Evolutionary conservation across 2,113 vertebrate genomes (phyloP), one percentile per base, ranked within the genome.

Genomic region (Atractosteus spatula): DNA sequence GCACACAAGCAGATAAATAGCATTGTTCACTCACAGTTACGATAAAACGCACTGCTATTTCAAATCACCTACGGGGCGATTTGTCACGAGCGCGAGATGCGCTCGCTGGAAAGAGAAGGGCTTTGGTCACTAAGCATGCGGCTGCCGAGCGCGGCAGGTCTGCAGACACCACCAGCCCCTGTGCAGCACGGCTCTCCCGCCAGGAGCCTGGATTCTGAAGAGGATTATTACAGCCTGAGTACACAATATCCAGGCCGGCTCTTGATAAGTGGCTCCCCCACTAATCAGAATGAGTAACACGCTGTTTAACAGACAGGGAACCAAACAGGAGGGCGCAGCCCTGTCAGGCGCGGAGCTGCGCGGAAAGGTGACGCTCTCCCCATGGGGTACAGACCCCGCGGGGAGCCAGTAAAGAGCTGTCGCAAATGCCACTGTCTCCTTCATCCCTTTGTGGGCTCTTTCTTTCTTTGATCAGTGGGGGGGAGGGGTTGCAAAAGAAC

Each of bases 291-390:
- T 16, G 17, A 14, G 69, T 17, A 69, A 17, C 41, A 17, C 71
- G 45, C 61, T 63, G 17, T 59, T 57, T 54, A 54, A 64, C 8
- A 69, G 54, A 55, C 71, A 59, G 11, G 51, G 73, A 77, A 72
- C 70, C 17, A 74, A 41, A 71, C 41, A 43, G 16, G 62, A 64
- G 61, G 55, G 45, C 51, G 45, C 42, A 63, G 74, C 63, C 59
- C 71, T 69, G 74, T 62, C 67, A 71, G 61, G 66, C 74, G 11
- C 62, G 45, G 5, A 4, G 55, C 57, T n/a, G 65, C 3, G 55
- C 64, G 51, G 66, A 74, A 80, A 81, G 76, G 76, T 81, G 79
- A 81, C 72, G 16, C 69, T 42, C 66, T 76, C 67, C 76, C 79
- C 74, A 2, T 54, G 67, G 79, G 57, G 65, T n/a, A 16, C 3